Conservation (phyloP, 2,888 invertebrate genomes). For the Keiferia lycopersicella region DNA sequence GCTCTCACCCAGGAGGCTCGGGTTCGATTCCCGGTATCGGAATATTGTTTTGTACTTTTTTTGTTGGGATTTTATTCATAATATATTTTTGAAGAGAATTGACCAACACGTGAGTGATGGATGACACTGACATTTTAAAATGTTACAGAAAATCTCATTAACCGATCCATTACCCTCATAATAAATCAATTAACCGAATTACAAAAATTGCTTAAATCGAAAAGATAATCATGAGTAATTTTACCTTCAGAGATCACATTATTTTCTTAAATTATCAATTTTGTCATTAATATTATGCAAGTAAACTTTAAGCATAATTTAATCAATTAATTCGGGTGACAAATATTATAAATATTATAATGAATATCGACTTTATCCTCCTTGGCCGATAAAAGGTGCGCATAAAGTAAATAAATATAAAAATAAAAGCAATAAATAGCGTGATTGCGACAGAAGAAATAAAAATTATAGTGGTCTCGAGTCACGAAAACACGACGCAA, state of each 20-base stretch:
- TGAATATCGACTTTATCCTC: constrained; percentile 16
- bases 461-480: constrained; percentile 14
- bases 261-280: constrained; percentile 11
- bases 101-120: background rate
- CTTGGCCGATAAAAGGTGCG: constrained; percentile 25
- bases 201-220: constrained; percentile 21
- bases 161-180: background rate
- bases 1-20: constrained; percentile 83
- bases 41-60: constrained; percentile 43
- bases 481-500: constrained; percentile 8
- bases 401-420: constrained; percentile 18
- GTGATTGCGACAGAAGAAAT: constrained; percentile 17
- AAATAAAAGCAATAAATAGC: constrained; percentile 19
- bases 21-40: constrained; percentile 84
- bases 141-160: constrained; percentile 3
- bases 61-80: no score
- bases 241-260: constrained; percentile 21
- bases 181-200: constrained; percentile 25
- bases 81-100: background rate
- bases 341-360: constrained; percentile 25
- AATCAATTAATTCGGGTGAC: constrained; percentile 31
- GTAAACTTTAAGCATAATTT: constrained; percentile 25
- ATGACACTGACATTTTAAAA: background rate
- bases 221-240: constrained; percentile 16
- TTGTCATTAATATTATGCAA: no score